phyloP scores from a whole-genome alignment of 35 echinoderm and acorn worm species.

The Apostichopus californicus region DNA sequence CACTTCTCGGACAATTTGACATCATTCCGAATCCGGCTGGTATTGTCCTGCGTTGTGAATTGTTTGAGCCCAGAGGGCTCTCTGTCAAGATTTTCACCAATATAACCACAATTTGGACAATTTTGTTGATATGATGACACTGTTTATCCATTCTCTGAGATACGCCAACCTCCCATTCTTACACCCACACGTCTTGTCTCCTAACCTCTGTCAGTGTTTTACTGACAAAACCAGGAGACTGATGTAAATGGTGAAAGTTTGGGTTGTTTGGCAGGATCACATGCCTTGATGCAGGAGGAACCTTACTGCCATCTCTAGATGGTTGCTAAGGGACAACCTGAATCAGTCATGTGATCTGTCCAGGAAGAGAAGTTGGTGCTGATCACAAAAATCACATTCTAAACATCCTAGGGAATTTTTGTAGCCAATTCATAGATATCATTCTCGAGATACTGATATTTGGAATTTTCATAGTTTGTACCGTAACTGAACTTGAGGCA shows the following conservation, averaged over 20 bases:
- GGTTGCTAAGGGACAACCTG: neutral
- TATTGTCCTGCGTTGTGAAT: no score
- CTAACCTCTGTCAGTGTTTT: conserved; percentile 36
- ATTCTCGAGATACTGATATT: no score
- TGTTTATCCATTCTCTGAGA: conserved; percentile 45
- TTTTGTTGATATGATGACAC: conserved; percentile 30
- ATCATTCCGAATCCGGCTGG: no score
- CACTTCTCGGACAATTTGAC: no score
- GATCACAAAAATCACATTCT: conserved; percentile 28
- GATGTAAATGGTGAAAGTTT: neutral
- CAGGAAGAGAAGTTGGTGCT: conserved; percentile 48
- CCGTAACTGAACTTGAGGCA: no score
- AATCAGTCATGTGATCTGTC: neutral
- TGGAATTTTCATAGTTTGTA: no score
- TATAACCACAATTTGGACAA: neutral
- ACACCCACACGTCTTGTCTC: neutral
- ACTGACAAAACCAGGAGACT: conserved; percentile 4
- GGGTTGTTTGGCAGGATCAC: neutral
- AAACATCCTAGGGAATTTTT: no score
- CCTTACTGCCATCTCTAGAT: neutral
- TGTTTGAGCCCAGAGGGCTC: no score
- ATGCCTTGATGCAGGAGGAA: neutral
- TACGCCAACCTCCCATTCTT: neutral
- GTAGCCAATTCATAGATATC: no score
- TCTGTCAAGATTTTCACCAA: no score